These are phyloP conservation scores for Drosophila nannoptera DNA, from an alignment of 1,140 invertebrate species.

Conservation along the genomic window DNA sequence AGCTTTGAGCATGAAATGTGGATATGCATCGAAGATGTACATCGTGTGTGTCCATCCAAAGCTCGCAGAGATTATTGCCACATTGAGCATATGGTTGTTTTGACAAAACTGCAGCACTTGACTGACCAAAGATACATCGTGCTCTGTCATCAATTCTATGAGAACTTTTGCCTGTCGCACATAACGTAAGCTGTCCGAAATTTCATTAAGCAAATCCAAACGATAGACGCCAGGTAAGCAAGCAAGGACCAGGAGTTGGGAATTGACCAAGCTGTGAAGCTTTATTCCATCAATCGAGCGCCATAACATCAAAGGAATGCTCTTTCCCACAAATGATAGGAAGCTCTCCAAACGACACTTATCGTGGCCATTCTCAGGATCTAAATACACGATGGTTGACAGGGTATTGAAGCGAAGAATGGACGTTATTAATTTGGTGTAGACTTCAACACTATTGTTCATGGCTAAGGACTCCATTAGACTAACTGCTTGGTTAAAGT, in stretches of 20 bases:
- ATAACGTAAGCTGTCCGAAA: constrained; percentile 25
- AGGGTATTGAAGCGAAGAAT: constrained; percentile 16
- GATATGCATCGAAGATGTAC: constrained; percentile 36
- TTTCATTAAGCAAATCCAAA: constrained; percentile 11
- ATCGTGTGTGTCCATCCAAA: constrained; percentile 21
- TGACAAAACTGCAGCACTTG: constrained; percentile 31
- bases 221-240: constrained; percentile 42
- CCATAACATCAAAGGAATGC: constrained; percentile 31
- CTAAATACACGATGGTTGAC: constrained; percentile 28
- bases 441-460: constrained; percentile 19
- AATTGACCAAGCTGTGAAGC: constrained; percentile 17
- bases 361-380: constrained; percentile 12
- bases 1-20: constrained; percentile 24
- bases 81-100: constrained; percentile 46
- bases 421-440: constrained; percentile 15
- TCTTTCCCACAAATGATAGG: not conserved
- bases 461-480: constrained; percentile 4
- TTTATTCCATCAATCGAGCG: constrained; percentile 5
- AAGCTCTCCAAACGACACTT: constrained; percentile 12
- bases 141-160: constrained; percentile 30
- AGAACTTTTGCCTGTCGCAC: constrained; percentile 46
- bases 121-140: constrained; percentile 11
- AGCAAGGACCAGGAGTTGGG: constrained; percentile 37
- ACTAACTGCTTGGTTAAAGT: not conserved
- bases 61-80: constrained; percentile 16